phyloP scores from a whole-genome alignment of 2,797 vertebrate genomes.

The Intellagama lesueurii region DNA sequence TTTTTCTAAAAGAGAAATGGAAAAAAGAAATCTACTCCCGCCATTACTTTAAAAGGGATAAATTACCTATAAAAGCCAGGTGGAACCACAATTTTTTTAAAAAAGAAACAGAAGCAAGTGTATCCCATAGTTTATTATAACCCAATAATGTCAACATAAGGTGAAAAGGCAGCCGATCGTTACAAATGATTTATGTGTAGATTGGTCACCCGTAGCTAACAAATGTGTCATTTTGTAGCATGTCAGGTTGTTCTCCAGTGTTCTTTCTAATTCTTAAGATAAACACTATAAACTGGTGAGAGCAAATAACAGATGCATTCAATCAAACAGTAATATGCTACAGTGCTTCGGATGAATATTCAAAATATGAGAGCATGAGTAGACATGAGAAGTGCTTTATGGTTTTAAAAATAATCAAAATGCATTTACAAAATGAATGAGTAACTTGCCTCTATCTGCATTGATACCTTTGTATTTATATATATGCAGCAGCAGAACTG shows the following conservation, averaged over 20 bases:
- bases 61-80: conserved; percentile 46
- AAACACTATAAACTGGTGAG: conserved; percentile 19
- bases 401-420: not conserved
- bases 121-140: conserved; percentile 49
- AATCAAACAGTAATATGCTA: conserved; percentile 16
- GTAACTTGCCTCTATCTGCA: not conserved
- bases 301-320: conserved; percentile 56
- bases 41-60: conserved; percentile 60
- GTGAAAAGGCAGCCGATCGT: conserved; percentile 56
- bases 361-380: no score
- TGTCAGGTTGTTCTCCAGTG: conserved; percentile 41
- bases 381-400: not conserved
- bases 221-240: conserved; percentile 16
- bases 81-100: conserved; percentile 47
- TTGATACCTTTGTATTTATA: no score
- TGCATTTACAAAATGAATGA: not conserved
- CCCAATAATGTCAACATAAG: conserved; percentile 69
- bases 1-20: conserved; percentile 42
- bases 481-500: no score
- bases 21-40: conserved; percentile 57
- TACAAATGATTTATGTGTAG: conserved; percentile 36
- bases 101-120: conserved; percentile 54
- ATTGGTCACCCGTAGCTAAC: conserved; percentile 40
- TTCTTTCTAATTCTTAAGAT: conserved; percentile 57
- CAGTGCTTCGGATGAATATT: not conserved